Evolutionary conservation across 2,113 vertebrate genomes (phyloP).

Genomic region (Syngnathus typhle): DNA sequence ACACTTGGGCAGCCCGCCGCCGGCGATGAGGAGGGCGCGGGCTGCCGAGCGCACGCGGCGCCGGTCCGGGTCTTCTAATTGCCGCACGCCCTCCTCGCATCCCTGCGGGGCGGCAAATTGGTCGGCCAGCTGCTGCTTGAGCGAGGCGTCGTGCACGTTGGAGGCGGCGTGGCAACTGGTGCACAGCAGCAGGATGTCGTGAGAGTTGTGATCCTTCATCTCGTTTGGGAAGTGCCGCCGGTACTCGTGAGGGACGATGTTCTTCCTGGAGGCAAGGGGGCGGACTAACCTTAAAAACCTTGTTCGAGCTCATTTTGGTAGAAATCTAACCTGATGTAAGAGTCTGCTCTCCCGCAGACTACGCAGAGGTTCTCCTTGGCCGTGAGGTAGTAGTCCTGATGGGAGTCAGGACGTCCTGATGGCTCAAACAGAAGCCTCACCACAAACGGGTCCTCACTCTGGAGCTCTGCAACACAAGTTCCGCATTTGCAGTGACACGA

Average conservation of each 20-base stretch:
- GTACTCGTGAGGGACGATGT: conserved; percentile 93
- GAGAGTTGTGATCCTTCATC: conserved; percentile 99
- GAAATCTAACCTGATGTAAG: conserved; percentile 85
- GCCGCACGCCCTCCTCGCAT: conserved; percentile 83
- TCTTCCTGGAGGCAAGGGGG: conserved; percentile 76
- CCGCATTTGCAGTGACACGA: not conserved
- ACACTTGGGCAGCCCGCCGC: conserved; percentile 73
- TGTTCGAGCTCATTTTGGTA: not conserved
- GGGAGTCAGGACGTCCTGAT: conserved; percentile 89
- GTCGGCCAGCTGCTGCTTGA: conserved; percentile 87
- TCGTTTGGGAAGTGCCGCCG: conserved; percentile 89
- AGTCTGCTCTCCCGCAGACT: conserved; percentile 90
- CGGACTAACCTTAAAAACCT: too few relatives aligned
- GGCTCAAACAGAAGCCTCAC: conserved; percentile 92
- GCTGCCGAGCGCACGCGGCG: conserved; percentile 87
- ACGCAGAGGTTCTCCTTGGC: conserved; percentile 95
- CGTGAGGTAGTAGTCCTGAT: conserved; percentile 91
- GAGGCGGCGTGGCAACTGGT: conserved; percentile 90
- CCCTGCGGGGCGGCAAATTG: conserved; percentile 85
- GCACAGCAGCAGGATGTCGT: conserved; percentile 92
- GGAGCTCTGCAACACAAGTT: conserved; percentile 70
- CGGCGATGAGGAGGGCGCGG: conserved; percentile 81
- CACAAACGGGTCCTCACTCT: conserved; percentile 87
- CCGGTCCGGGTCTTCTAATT: conserved; percentile 82
- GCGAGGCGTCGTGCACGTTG: conserved; percentile 83